These are phyloP conservation scores for Thamnophis sirtalis DNA, from an alignment of 2,113 vertebrate species.

Conservation along the genomic window DNA sequence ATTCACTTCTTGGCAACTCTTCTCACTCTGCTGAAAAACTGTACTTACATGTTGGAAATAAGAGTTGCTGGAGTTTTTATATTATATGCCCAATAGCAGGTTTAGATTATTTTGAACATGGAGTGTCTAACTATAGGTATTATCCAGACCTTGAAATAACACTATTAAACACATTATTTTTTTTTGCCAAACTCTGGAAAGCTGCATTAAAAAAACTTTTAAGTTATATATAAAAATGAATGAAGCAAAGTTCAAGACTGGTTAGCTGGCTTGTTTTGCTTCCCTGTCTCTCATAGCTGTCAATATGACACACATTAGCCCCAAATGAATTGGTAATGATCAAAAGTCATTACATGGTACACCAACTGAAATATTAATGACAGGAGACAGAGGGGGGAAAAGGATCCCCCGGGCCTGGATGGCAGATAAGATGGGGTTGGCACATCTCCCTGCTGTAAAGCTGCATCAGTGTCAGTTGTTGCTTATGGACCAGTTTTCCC, in stretches of 20 bases:
- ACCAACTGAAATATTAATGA: constrained; percentile 53
- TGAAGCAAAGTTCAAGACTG: constrained; percentile 18
- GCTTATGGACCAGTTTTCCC: background rate
- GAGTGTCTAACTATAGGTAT: background rate
- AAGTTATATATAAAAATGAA: constrained; percentile 35
- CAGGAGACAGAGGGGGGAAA: constrained; percentile 20
- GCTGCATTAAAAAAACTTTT: constrained; percentile 18
- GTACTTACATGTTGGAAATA: background rate
- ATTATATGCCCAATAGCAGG: background rate
- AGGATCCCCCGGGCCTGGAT: background rate
- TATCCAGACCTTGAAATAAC: background rate
- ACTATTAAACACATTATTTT: background rate
- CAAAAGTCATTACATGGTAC: constrained; percentile 41
- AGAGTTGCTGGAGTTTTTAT: background rate
- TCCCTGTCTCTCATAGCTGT: constrained; percentile 15
- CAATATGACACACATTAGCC: constrained; percentile 41
- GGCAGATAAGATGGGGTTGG: background rate
- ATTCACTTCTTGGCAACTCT: background rate
- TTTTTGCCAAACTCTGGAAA: constrained; percentile 39
- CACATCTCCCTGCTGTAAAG: rapidly evolving
- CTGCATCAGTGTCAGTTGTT: background rate
- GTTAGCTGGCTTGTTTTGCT: constrained; percentile 42
- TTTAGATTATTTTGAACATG: background rate
- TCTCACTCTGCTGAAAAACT: background rate
- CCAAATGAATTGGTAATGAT: constrained; percentile 48